Percentiles rank a stretch among this genome's conserved stretches.
phyloP scores from a whole-genome alignment of 2,888 invertebrate species.

The Campaea margaritaria region DNA sequence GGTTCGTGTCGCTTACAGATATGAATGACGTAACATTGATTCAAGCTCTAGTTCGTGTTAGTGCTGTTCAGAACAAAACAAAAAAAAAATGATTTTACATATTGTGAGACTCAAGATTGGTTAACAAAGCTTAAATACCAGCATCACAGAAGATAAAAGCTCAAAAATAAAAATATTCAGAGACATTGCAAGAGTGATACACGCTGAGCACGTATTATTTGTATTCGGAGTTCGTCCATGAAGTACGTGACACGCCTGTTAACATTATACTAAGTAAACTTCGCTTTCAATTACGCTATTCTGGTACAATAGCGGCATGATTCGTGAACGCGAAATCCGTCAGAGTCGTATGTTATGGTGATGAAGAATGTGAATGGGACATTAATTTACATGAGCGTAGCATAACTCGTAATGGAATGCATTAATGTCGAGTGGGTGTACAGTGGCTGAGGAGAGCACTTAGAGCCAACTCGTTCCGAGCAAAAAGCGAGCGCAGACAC shows the following conservation, averaged over 20 bases:
- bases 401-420: slow-evolving; percentile 67
- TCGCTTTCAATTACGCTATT: slow-evolving; percentile 74
- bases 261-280: slow-evolving; percentile 72
- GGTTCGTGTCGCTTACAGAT: no score
- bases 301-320: slow-evolving; percentile 54
- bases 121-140: no score
- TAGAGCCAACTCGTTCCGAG: slow-evolving; percentile 54
- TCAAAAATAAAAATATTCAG: slow-evolving; percentile 41
- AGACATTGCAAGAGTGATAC: slow-evolving; percentile 59
- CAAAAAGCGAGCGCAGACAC: slow-evolving; percentile 61
- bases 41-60: no score
- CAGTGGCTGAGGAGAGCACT: slow-evolving; percentile 59
- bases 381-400: slow-evolving; percentile 65
- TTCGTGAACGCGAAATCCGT: slow-evolving; percentile 54
- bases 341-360: slow-evolving; percentile 48
- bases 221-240: slow-evolving; percentile 72
- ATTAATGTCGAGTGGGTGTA: slow-evolving; percentile 64
- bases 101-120: no score
- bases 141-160: not conserved
- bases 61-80: no score
- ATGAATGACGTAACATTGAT: no score
- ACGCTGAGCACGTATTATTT: slow-evolving; percentile 64
- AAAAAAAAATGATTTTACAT: no score
- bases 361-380: slow-evolving; percentile 55
- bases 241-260: slow-evolving; percentile 69